These are phyloP conservation scores for Saccopteryx bilineata DNA, from an alignment of 2,113 vertebrate genomes.

Conservation along the genomic window DNA sequence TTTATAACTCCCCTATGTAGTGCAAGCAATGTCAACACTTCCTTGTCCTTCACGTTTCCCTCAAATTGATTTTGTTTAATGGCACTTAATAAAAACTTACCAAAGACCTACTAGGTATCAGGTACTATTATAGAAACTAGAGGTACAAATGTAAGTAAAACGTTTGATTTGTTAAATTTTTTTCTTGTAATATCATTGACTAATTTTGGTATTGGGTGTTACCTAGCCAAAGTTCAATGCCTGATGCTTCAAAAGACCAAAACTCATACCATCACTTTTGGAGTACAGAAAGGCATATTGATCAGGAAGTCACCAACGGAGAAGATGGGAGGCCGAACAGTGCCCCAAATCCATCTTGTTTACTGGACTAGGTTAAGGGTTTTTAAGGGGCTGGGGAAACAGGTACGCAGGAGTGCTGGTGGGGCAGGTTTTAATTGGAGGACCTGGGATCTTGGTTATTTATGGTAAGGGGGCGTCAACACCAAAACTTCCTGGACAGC, in stretches of 20 bases:
- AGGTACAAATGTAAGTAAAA: background rate
- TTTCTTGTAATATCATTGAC: background rate
- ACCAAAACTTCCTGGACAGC: background rate
- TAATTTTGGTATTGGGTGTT: background rate
- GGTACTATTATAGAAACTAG: background rate
- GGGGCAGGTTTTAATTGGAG: background rate
- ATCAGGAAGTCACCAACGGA: background rate
- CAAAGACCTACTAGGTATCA: background rate
- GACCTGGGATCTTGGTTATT: background rate
- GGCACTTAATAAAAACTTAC: background rate
- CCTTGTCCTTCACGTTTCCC: background rate
- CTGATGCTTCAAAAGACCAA: background rate
- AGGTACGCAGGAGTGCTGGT: background rate
- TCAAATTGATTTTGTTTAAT: background rate
- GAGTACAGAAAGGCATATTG: background rate
- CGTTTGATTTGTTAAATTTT: background rate
- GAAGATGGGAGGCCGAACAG: no score
- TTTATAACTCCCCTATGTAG: background rate
- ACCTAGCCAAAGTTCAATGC: background rate
- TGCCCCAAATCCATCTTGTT: background rate
- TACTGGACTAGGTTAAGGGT: background rate
- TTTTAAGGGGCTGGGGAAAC: background rate
- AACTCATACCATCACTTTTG: background rate
- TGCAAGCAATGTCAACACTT: background rate
- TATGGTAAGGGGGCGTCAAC: background rate